Evolutionary conservation across 2,113 vertebrate genomes (phyloP), one percentile per base, ranked within the genome.

Genomic region (Anthoscopus minutus): DNA sequence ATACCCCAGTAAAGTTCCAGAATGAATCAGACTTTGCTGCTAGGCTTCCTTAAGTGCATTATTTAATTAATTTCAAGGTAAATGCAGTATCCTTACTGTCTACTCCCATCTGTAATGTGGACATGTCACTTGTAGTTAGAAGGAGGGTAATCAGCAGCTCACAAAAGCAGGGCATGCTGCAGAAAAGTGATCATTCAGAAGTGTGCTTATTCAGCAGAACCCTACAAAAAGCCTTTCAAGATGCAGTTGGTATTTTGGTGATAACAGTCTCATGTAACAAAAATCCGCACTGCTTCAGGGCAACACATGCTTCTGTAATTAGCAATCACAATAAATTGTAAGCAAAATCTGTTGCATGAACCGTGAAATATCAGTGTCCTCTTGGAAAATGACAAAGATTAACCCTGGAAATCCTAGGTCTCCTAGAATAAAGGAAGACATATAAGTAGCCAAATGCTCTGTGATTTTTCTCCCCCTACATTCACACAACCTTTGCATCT

Each of bases 131-230:
- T 31, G 62, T 44, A 54, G 79, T 83, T 87, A 88, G 62, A 7
- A 70, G 58, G 47, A 86, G 66, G 62, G 85, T 66, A 57, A 72
- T 88, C 62, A 82, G 79, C 89, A 93, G 85, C 67, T 80, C 79
- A 89, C 85, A 93, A 82, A 77, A 82, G 38, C 54, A 76, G 71
- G 84, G 54, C 74, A 72, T 4, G 44, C 72, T 86, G 88, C 85
- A 93, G 93, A 77, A 66, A 70, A 89, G 58, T 27, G 64, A 69
- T 62, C 1, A 0, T 58, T 89, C 62, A 5, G 22, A 62, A 86
- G 58, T 8, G 54, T 71, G 93, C 93, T 94, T 93, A 80, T 70
- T 97, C 93, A 95, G 93, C 94, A 95, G 89, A 84, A 81, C 47
- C 48, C 54, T 87, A 76, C 80, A 94, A 94, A 92, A 90, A 95